These are phyloP conservation scores for Andrena hattorfiana DNA, from an alignment of 2,888 invertebrate species.

Conservation along the genomic window DNA sequence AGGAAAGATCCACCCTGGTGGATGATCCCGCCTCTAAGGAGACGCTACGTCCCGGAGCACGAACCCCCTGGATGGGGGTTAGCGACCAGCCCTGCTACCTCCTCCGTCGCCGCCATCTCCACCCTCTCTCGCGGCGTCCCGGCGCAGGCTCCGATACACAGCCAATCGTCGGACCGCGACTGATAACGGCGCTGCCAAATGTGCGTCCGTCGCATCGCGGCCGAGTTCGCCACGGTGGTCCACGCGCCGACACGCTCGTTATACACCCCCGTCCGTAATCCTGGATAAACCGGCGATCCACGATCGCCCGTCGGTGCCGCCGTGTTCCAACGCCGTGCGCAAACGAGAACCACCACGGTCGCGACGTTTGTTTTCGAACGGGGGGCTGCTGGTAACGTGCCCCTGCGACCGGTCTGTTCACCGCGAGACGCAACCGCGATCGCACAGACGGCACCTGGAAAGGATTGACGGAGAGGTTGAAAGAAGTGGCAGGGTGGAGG, in stretches of 20 bases:
- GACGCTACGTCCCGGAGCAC: conserved; percentile 68
- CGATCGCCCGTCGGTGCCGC: not conserved
- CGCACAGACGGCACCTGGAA: not conserved
- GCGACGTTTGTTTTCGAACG: too few relatives aligned
- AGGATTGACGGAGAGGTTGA: not conserved
- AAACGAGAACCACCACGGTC: too few relatives aligned
- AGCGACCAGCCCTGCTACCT: conserved; percentile 58
- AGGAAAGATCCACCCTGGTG: conserved; percentile 77
- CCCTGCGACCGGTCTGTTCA: too few relatives aligned
- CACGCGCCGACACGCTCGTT: conserved; percentile 79
- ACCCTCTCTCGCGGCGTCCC: conserved; percentile 69
- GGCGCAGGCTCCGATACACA: conserved; percentile 85
- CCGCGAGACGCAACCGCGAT: too few relatives aligned
- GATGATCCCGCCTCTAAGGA: conserved; percentile 85
- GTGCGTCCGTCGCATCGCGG: conserved; percentile 81
- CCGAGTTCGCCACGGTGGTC: conserved; percentile 78
- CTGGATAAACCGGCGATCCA: conserved; percentile 29
- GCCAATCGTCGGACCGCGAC: conserved; percentile 84
- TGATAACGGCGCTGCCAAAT: conserved; percentile 84
- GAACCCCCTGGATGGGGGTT: conserved; percentile 49
- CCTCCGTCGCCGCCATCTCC: conserved; percentile 50
- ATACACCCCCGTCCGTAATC: conserved; percentile 55
- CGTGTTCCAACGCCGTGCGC: too few relatives aligned
- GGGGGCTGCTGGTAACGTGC: too few relatives aligned
- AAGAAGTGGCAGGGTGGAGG: conserved; percentile 21